These are phyloP conservation scores for Triplophysa rosa DNA, from an alignment of 2,113 vertebrate species.

Conservation along the genomic window DNA sequence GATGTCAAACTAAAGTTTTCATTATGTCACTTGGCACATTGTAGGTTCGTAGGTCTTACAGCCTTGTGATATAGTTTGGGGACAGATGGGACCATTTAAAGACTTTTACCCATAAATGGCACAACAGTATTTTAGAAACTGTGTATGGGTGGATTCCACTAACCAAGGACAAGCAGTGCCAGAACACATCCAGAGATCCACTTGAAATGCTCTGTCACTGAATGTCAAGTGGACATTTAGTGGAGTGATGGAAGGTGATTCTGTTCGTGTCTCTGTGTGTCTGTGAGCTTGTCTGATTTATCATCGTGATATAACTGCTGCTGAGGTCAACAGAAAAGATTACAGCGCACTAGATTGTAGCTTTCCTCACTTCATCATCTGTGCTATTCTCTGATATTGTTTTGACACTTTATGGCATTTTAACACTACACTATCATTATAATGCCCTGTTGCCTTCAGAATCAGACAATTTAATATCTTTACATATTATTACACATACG, in stretches of 20 bases:
- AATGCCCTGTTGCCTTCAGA: neutral
- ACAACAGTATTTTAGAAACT: neutral
- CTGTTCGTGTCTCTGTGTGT: neutral
- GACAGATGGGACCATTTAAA: no score
- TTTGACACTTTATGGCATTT: neutral
- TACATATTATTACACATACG: neutral
- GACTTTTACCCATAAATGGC: neutral
- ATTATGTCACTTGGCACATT: no score
- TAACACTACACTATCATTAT: neutral
- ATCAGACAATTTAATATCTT: neutral
- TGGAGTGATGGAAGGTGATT: neutral
- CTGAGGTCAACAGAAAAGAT: no score
- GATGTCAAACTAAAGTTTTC: no score
- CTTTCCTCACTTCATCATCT: neutral
- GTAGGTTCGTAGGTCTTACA: no score
- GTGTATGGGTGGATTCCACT: neutral
- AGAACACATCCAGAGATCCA: constrained; percentile 5
- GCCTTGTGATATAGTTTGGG: no score
- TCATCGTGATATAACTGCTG: neutral
- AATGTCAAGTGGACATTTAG: constrained; percentile 17
- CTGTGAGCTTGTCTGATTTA: neutral
- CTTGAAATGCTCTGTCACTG: neutral
- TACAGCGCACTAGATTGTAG: no score
- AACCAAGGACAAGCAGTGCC: neutral
- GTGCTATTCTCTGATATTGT: neutral